Evolutionary conservation across 2,888 invertebrate genomes (phyloP).

Genomic region (Nomada lathburiana): DNA sequence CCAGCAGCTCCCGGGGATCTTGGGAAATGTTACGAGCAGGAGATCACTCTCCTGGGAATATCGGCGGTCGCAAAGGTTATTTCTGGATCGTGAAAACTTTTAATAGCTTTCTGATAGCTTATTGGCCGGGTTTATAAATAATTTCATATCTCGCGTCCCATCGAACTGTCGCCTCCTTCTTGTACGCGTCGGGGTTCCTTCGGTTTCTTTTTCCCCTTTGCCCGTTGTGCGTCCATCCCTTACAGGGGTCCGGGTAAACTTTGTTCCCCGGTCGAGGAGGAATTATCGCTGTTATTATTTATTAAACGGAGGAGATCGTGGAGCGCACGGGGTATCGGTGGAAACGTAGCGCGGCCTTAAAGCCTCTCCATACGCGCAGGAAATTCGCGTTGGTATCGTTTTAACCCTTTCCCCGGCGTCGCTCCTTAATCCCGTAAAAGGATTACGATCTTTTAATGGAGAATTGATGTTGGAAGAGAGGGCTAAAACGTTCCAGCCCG

Average conservation of each 20-base stretch:
- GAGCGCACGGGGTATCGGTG: too few relatives aligned
- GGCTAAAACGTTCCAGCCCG: not conserved
- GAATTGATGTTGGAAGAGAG: not conserved
- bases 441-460: conserved; percentile 18
- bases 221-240: not conserved
- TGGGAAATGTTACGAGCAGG: conserved; percentile 56
- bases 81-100: conserved; percentile 77
- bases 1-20: conserved; percentile 35
- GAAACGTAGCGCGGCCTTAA: not conserved
- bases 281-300: conserved; percentile 54
- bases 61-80: conserved; percentile 71
- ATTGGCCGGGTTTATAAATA: conserved; percentile 76
- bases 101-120: conserved; percentile 79
- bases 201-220: not conserved
- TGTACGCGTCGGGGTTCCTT: not conserved
- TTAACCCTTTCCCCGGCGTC: not conserved
- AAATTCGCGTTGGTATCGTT: not conserved
- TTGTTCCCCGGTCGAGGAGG: conserved; percentile 25
- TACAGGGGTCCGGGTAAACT: conserved; percentile 25
- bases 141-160: conserved; percentile 68
- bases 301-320: not conserved
- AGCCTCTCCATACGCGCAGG: not conserved
- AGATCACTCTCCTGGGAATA: conserved; percentile 72
- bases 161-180: conserved; percentile 32
- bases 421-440: conserved; percentile 9